Evolutionary conservation across 1,140 invertebrate genomes (phyloP).

Genomic region (Atta cephalotes): DNA sequence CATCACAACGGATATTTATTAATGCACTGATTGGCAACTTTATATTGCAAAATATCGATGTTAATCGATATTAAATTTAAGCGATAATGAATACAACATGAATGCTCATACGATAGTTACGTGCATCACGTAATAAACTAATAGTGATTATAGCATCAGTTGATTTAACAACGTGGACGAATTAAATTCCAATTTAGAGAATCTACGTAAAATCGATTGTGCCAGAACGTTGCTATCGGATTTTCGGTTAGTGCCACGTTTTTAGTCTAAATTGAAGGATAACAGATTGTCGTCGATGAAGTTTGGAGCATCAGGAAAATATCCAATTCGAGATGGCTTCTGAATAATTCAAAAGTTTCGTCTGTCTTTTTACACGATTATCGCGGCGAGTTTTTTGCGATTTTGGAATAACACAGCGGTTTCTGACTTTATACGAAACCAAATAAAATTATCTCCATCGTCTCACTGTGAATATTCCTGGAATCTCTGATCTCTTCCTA

Average conservation of each 20-base stretch:
- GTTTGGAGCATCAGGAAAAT: slow-evolving; percentile 8
- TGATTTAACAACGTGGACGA: slow-evolving; percentile 18
- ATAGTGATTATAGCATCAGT: slow-evolving; percentile 12
- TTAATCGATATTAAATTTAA: slow-evolving; percentile 15
- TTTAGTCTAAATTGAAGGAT: slow-evolving; percentile 43
- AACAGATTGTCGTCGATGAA: slow-evolving; percentile 52
- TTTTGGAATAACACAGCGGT: slow-evolving; percentile 10
- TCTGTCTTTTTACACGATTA: slow-evolving; percentile 32
- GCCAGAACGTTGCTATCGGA: slow-evolving; percentile 30
- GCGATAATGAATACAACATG: neutral
- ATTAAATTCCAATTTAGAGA: slow-evolving; percentile 35
- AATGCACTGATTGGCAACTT: neutral
- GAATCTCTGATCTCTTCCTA: neutral
- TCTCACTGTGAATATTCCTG: neutral
- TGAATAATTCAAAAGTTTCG: slow-evolving; percentile 44
- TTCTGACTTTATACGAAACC: neutral
- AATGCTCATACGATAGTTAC: slow-evolving; percentile 1
- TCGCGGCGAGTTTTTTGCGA: slow-evolving; percentile 16
- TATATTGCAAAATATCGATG: neutral
- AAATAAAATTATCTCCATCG: slow-evolving; percentile 24
- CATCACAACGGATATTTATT: neutral
- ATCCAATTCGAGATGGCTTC: slow-evolving; percentile 11
- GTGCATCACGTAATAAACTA: neutral
- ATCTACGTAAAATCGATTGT: slow-evolving; percentile 24
- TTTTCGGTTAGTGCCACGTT: slow-evolving; percentile 43